Conservation (phyloP, 92 coral and sea anemone species). For the Porites evermanni region DNA sequence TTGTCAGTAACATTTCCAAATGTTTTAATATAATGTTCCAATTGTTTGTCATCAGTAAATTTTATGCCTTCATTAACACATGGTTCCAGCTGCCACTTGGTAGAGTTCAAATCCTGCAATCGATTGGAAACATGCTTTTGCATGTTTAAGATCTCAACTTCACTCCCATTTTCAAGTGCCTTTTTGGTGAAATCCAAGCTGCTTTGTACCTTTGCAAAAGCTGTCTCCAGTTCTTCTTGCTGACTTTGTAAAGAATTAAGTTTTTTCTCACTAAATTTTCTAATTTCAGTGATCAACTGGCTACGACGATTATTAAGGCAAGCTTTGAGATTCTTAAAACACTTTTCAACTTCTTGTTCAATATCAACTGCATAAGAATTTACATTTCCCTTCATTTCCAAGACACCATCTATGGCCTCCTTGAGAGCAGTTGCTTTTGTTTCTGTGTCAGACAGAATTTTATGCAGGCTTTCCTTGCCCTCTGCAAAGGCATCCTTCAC, state of each 20-base stretch:
- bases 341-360: constrained; percentile 2
- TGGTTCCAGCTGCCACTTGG: too few species aligned
- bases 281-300: constrained; percentile 9
- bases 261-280: constrained; percentile 22
- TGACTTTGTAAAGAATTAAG: constrained; percentile 48
- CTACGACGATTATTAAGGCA: constrained; percentile 20
- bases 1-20: too few species aligned
- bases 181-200: background rate
- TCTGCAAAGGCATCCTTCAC: constrained; percentile 46
- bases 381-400: constrained; percentile 27
- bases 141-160: too few species aligned
- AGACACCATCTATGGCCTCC: constrained; percentile 21
- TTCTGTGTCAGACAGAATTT: constrained; percentile 39
- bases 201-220: constrained; percentile 45
- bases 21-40: too few species aligned
- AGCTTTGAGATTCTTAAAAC: constrained; percentile 21
- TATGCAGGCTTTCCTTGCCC: constrained; percentile 29
- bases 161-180: too few species aligned
- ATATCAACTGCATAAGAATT: background rate
- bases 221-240: constrained; percentile 42
- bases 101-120: too few species aligned
- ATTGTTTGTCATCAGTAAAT: too few species aligned
- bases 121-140: too few species aligned
- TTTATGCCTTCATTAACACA: too few species aligned
- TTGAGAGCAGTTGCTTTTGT: constrained; percentile 20